Evolutionary conservation across 2,888 invertebrate species (phyloP).

Genomic region (Elaeidobius kamerunicus): DNA sequence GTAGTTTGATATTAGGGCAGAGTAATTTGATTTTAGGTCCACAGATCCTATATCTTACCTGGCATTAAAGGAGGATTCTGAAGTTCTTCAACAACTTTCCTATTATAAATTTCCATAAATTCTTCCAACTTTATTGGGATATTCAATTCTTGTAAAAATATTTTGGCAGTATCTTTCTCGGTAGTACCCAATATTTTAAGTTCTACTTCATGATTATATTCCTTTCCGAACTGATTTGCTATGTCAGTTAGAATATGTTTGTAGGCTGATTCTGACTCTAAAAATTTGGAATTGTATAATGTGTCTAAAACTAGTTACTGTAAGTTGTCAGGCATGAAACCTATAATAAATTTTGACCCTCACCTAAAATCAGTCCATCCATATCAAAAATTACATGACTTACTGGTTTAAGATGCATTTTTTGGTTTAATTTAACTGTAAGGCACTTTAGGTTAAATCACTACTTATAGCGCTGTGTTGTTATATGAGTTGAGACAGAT

Average conservation of each 20-base stretch:
- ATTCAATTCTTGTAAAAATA: conserved; percentile 55
- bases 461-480: not conserved
- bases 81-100: conserved; percentile 51
- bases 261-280: conserved; percentile 81
- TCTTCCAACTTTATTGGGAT: conserved; percentile 62
- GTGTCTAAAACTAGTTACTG: no score
- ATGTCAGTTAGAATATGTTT: conserved; percentile 69
- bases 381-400: conserved; percentile 77
- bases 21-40: no score
- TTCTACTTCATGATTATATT: conserved; percentile 71
- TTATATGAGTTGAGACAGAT: no score
- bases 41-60: no score
- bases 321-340: no score
- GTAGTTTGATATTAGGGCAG: no score
- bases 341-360: conserved; percentile 26
- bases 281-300: no score
- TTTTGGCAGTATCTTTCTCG: conserved; percentile 52
- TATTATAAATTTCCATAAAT: conserved; percentile 54
- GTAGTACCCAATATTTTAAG: conserved; percentile 54
- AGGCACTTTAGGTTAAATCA: not conserved
- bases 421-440: conserved; percentile 11
- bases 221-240: conserved; percentile 67
- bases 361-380: conserved; percentile 63
- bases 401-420: conserved; percentile 54
- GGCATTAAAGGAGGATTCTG: conserved; percentile 57